Evolutionary conservation across 2,113 vertebrate genomes (phyloP).

Genomic region (Chitala chitala): DNA sequence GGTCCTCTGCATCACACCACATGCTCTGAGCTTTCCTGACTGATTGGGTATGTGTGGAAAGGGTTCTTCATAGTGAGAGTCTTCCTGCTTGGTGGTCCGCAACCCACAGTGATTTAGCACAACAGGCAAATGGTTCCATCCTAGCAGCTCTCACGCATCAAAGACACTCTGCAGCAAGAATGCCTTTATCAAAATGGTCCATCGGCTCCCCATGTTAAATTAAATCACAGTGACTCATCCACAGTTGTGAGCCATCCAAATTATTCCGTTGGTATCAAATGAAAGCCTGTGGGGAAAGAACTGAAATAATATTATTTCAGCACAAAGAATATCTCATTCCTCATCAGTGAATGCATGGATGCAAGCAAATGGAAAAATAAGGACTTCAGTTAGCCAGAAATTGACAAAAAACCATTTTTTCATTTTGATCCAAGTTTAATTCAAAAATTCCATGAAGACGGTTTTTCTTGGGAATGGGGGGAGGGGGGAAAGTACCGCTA

Average conservation of each 20-base stretch:
- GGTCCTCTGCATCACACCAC: background rate
- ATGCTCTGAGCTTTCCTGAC: background rate
- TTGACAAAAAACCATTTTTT: too few relatives aligned
- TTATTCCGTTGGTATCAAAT: background rate
- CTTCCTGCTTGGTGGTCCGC: background rate
- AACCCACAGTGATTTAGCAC: background rate
- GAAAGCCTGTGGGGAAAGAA: background rate
- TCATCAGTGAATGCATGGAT: background rate
- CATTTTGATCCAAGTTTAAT: too few relatives aligned
- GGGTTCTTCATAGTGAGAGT: background rate
- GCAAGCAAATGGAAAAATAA: too few relatives aligned
- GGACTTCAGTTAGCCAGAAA: too few relatives aligned
- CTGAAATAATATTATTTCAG: slow-evolving; percentile 6
- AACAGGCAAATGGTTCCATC: background rate
- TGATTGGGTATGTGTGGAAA: background rate
- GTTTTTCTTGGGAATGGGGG: too few relatives aligned
- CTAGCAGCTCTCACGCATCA: background rate
- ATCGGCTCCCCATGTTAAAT: background rate
- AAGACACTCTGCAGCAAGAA: background rate
- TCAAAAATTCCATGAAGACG: too few relatives aligned
- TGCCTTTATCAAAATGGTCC: background rate
- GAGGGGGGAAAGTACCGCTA: too few relatives aligned
- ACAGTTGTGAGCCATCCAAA: background rate
- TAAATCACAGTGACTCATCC: background rate
- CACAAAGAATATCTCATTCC: background rate